Conservation (phyloP, 2,888 invertebrate genomes). For the Cremastobaeus sp. region DNA sequence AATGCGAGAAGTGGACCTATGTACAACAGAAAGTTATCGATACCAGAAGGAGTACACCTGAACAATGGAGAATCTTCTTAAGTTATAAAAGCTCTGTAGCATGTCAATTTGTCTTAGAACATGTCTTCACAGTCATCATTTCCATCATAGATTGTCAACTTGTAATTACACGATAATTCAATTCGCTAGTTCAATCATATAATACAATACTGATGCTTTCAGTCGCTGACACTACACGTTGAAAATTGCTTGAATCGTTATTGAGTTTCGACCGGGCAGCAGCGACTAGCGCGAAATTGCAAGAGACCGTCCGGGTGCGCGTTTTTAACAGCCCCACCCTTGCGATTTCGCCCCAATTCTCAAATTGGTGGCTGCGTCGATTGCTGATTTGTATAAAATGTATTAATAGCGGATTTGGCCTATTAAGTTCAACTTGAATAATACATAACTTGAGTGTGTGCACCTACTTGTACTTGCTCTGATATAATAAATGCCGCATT, state of each 20-base stretch:
- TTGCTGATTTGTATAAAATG: too few species aligned
- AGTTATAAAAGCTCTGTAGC: constrained; percentile 40
- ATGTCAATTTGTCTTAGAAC: constrained; percentile 24
- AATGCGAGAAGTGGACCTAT: too few species aligned
- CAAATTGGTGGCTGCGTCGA: too few species aligned
- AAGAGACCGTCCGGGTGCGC: too few species aligned
- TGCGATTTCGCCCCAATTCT: too few species aligned
- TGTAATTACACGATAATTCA: constrained; percentile 32
- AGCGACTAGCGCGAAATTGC: not conserved
- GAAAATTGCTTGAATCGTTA: too few species aligned
- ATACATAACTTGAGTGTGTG: not conserved
- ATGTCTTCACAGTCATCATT: constrained; percentile 44
- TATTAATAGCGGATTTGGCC: too few species aligned
- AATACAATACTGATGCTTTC: constrained; percentile 49
- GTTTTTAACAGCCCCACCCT: too few species aligned
- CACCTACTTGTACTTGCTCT: constrained; percentile 35
- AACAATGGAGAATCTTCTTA: too few species aligned
- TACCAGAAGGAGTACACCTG: too few species aligned
- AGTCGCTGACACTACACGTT: constrained; percentile 17
- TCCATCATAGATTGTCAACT: constrained; percentile 53
- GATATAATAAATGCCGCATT: constrained; percentile 16
- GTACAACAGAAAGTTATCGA: not conserved
- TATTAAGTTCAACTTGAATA: not conserved
- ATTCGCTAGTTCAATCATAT: constrained; percentile 21
- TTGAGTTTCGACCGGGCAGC: too few species aligned